Evolutionary conservation across 2,888 invertebrate species (phyloP), one percentile per base, ranked within the genome.

Genomic region (Penaeus monodon): DNA sequence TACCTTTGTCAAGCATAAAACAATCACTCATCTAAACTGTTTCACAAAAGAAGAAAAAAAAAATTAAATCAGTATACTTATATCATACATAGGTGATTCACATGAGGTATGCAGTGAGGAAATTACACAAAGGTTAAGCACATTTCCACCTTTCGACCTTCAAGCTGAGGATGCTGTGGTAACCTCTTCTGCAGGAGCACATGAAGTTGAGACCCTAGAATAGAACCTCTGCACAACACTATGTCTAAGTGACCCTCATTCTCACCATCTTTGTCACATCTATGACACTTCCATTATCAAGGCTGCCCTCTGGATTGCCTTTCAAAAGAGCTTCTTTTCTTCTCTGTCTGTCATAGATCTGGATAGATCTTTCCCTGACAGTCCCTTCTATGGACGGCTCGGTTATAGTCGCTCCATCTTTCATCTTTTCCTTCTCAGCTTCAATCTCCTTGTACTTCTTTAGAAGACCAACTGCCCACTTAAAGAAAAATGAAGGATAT

Each of bases 351-450:
- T 82, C 77, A 64, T 86, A 86, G n/a, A 86, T 38, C 33, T 86
- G 86, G 27, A 86, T 77, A 29, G 86, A 86, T 17, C 78, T 82
- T 64, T 86, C 86, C 63, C 86, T 73, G 73, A 86, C 73, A 49
- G 86, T 80, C 57, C 86, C 86, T 65, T 86, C 86, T 24, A 86
- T 82, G 17, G 82, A 70, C 33, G 86, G 86, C 49, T 86, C 86
- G 24, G 78, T 82, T 20, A 76, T 68, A 20, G 82, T 68, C 22
- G 64, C 64, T 20, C 73, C 82, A 64, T 83, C 86, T 44, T 82
- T 76, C 78, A 78, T n/a, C 20, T 82, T 82, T 22, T 82, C 83
- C 33, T 76, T 77, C 57, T 86, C 86, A 12, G 65, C 86, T 29
- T 83, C 65, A 33, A 86, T 83, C 63, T 86, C 83, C 33, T 82